These are phyloP conservation scores for Edolisoma coerulescens DNA, from an alignment of 2,113 vertebrate species.

Conservation along the genomic window DNA sequence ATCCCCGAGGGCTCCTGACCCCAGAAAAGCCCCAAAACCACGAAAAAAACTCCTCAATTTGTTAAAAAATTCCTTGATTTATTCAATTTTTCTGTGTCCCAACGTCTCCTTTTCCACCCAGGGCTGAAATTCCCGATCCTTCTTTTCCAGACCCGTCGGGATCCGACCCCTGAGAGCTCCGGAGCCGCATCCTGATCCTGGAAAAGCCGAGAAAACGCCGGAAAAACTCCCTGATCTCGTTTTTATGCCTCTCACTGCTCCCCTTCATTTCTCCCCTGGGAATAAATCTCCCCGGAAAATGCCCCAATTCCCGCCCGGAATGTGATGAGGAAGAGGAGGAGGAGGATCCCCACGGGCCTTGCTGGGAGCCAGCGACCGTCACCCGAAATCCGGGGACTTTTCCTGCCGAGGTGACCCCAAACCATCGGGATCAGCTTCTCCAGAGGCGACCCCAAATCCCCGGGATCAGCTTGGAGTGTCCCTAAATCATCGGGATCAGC, in stretches of 20 bases:
- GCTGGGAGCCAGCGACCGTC: background rate
- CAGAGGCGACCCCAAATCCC: no score
- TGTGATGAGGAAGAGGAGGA: slow-evolving; percentile 12
- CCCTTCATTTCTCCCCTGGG: rapidly evolving
- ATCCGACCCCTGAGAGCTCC: background rate
- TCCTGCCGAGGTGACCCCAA: background rate
- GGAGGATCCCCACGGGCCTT: background rate
- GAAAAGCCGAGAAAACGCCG: background rate
- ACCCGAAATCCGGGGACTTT: no score
- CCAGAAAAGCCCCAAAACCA: no score
- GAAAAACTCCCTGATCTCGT: rapidly evolving
- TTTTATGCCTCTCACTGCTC: background rate
- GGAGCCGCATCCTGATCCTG: background rate
- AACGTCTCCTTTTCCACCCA: no score
- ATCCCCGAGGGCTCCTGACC: background rate
- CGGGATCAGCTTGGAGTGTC: background rate
- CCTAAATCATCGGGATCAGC: no score
- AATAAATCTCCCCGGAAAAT: background rate
- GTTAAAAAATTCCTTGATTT: no score
- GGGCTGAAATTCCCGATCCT: background rate
- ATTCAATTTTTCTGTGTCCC: no score
- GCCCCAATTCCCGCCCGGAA: background rate
- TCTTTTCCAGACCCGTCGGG: background rate
- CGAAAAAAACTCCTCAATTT: background rate
- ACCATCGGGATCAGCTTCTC: background rate